Percentiles rank a stretch among this genome's conserved stretches.
Evolutionary conservation across 2,888 invertebrate species (phyloP).

Genomic region (Andrena haemorrhoa): DNA sequence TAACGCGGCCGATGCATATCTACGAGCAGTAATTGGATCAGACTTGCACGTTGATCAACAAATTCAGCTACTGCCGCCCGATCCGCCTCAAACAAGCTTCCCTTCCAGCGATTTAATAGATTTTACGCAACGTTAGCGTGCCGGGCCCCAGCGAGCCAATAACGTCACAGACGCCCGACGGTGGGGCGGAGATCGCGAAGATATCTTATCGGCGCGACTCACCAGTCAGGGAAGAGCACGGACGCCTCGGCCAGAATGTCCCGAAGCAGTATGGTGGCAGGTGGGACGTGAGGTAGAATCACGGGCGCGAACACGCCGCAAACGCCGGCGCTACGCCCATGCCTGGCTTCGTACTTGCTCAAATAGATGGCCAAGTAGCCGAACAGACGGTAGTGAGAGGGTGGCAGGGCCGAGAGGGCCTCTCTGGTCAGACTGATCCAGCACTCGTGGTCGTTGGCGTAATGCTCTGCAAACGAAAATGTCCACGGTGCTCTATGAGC

Average conservation of each 20-base stretch:
- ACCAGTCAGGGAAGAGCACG: conserved; percentile 81
- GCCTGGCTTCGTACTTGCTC: conserved; percentile 81
- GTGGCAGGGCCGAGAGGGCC: conserved; percentile 77
- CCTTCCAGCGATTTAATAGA: conserved; percentile 21
- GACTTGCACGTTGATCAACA: conserved; percentile 41
- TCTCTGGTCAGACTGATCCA: conserved; percentile 81
- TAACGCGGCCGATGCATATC: conserved; percentile 17
- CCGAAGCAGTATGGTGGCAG: conserved; percentile 81
- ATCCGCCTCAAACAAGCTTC: conserved; percentile 3
- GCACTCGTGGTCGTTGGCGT: conserved; percentile 75
- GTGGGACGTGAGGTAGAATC: conserved; percentile 83
- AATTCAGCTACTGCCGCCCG: background rate
- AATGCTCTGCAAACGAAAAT: conserved; percentile 72
- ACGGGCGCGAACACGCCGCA: conserved; percentile 83
- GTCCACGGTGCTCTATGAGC: background rate
- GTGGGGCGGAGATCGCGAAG: background rate
- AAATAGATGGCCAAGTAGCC: conserved; percentile 82
- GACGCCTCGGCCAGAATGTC: conserved; percentile 81
- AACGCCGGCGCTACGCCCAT: conserved; percentile 81
- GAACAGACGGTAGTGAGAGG: conserved; percentile 79
- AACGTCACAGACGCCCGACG: background rate
- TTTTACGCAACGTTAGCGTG: conserved; percentile 10
- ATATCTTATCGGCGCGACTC: conserved; percentile 62
- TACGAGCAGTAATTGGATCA: conserved; percentile 26
- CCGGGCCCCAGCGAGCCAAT: background rate